phyloP scores from a whole-genome alignment of 2,888 invertebrate genomes.

The Andrena hattorfiana region DNA sequence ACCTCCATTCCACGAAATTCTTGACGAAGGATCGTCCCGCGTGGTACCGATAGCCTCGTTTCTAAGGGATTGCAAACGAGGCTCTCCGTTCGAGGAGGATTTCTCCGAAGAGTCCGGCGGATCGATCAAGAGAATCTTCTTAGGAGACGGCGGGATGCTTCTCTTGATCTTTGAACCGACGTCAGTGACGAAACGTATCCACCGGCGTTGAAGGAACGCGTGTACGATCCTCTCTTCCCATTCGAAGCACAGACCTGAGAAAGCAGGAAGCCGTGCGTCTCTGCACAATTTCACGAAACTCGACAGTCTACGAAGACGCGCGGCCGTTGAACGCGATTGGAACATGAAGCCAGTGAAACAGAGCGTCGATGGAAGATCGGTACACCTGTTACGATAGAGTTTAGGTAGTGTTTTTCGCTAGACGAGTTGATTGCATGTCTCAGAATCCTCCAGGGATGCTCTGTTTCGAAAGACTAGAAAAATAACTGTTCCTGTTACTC shows the following conservation, averaged over 20 bases:
- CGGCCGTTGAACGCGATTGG: neutral
- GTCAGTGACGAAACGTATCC: neutral
- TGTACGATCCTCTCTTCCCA: too few species aligned
- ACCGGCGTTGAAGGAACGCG: neutral
- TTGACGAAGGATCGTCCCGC: slow-evolving; percentile 26
- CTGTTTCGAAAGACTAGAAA: slow-evolving; percentile 21
- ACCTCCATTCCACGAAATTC: slow-evolving; percentile 24
- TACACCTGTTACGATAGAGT: slow-evolving; percentile 52
- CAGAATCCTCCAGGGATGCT: slow-evolving; percentile 40
- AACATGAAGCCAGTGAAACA: slow-evolving; percentile 13
- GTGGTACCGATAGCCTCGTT: slow-evolving; percentile 12
- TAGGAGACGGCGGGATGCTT: neutral
- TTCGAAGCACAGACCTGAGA: too few species aligned
- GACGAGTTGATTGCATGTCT: slow-evolving; percentile 55
- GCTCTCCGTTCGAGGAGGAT: slow-evolving; percentile 11
- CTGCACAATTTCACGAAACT: slow-evolving; percentile 28
- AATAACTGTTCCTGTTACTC: neutral
- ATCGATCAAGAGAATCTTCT: slow-evolving; percentile 14
- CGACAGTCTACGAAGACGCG: neutral
- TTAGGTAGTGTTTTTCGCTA: slow-evolving; percentile 48
- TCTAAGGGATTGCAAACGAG: slow-evolving; percentile 2
- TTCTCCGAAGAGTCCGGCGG: neutral
- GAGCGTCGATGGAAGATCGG: slow-evolving; percentile 44
- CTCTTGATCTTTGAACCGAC: neutral
- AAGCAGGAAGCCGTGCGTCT: too few species aligned